Evolutionary conservation across 1,140 invertebrate genomes (phyloP).

Genomic region (Aphis craccivora): DNA sequence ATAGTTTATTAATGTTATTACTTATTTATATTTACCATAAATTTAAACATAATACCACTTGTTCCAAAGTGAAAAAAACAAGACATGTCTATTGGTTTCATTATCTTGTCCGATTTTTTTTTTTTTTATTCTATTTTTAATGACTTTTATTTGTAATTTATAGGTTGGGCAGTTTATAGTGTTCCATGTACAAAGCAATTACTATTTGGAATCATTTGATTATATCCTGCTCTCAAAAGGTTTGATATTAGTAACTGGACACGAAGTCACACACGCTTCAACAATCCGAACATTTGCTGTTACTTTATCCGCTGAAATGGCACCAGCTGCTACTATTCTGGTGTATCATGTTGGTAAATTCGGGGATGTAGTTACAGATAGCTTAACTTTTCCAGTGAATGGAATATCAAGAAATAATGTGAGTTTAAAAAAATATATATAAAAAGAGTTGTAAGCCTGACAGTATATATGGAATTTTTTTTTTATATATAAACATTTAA

Average conservation of each 20-base stretch:
- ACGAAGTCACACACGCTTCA: conserved; percentile 74
- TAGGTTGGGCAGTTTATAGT: conserved; percentile 93
- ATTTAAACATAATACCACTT: too few relatives aligned
- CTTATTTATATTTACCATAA: too few relatives aligned
- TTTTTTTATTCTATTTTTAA: neutral
- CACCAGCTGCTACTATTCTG: conserved; percentile 87
- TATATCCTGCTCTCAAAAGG: conserved; percentile 92
- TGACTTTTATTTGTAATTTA: conserved; percentile 60
- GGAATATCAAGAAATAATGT: conserved; percentile 91
- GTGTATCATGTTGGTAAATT: conserved; percentile 86
- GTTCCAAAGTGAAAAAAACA: too few relatives aligned
- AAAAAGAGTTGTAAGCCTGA: neutral
- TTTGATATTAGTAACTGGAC: conserved; percentile 75
- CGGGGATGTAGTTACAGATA: conserved; percentile 88
- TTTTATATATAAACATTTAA: too few relatives aligned
- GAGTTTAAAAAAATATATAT: conserved; percentile 61
- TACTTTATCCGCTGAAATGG: conserved; percentile 91
- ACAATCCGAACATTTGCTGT: conserved; percentile 87
- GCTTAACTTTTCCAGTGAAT: conserved; percentile 92
- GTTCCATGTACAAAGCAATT: conserved; percentile 92
- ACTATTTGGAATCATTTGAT: conserved; percentile 86
- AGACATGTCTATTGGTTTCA: neutral
- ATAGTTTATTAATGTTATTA: too few relatives aligned
- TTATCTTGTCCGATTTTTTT: neutral
- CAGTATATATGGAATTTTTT: neutral